Conservation (phyloP, 1,140 invertebrate genomes). For the Acromyrmex echinatior region DNA sequence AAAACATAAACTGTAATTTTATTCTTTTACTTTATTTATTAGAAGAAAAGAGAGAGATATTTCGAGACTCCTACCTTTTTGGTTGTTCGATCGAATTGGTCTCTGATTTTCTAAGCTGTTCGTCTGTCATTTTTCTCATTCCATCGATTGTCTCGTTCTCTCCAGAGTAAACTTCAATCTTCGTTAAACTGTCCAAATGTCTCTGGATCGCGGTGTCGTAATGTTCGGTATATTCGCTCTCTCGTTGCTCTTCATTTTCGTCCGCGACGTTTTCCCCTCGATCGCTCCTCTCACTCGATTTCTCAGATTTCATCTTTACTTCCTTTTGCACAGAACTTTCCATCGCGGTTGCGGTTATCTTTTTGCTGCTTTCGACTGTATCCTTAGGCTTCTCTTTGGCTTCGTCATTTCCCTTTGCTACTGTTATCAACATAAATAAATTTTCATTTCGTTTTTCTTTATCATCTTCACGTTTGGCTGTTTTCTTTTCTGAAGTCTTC, state of each 20-base stretch:
- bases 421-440: background rate
- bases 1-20: background rate
- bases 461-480: background rate
- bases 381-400: constrained; percentile 25
- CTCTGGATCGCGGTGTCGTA: constrained; percentile 88
- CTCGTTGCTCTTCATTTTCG: constrained; percentile 84
- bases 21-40: background rate
- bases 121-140: background rate
- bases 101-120: constrained; percentile 27
- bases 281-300: constrained; percentile 63
- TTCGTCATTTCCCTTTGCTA: background rate
- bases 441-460: constrained; percentile 4
- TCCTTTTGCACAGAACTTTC: constrained; percentile 13
- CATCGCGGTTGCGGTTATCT: background rate
- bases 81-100: background rate
- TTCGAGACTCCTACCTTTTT: constrained; percentile 8
- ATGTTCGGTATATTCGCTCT: constrained; percentile 89
- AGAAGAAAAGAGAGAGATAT: background rate
- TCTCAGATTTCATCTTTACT: constrained; percentile 22
- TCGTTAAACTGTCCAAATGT: constrained; percentile 87
- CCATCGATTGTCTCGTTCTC: background rate
- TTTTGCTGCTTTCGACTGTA: background rate
- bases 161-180: constrained; percentile 42
- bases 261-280: constrained; percentile 5
- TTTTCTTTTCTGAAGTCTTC: background rate